Evolutionary conservation across 2,888 invertebrate genomes (phyloP).

Genomic region (Dichetophora obliterata): DNA sequence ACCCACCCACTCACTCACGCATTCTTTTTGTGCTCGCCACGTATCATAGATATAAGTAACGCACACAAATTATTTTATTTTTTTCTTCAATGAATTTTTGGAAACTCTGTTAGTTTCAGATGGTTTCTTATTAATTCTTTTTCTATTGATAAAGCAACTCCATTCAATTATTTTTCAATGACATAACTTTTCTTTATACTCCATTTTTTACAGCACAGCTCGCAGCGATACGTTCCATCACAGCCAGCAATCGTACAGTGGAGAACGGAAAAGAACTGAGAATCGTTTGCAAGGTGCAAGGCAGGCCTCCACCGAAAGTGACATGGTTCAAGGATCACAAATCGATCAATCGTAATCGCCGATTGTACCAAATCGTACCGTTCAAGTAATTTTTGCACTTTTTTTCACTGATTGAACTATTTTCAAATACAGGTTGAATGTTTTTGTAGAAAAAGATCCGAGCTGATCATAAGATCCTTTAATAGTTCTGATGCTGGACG

Average conservation of each 20-base stretch:
- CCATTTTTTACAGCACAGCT: conserved; percentile 69
- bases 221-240: conserved; percentile 68
- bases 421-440: neutral
- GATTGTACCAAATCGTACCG: conserved; percentile 68
- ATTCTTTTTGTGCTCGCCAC: neutral
- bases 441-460: conserved; percentile 82
- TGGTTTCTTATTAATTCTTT: neutral
- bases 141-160: neutral
- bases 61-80: neutral
- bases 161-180: neutral
- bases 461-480: conserved; percentile 83
- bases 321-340: conserved; percentile 85
- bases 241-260: conserved; percentile 61
- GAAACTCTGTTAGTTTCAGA: neutral
- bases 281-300: conserved; percentile 82
- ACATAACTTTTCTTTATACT: conserved; percentile 42
- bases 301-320: conserved; percentile 84
- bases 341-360: conserved; percentile 71
- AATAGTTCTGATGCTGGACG: conserved; percentile 81
- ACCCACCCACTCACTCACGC: too few relatives aligned
- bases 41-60: neutral
- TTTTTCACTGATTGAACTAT: conserved; percentile 32
- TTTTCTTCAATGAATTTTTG: neutral
- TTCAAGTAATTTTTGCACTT: conserved; percentile 63
- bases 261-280: conserved; percentile 73